Base-by-base conservation (phyloP, 2,113 vertebrate genomes). In the Charadrius vociferus region DNA sequence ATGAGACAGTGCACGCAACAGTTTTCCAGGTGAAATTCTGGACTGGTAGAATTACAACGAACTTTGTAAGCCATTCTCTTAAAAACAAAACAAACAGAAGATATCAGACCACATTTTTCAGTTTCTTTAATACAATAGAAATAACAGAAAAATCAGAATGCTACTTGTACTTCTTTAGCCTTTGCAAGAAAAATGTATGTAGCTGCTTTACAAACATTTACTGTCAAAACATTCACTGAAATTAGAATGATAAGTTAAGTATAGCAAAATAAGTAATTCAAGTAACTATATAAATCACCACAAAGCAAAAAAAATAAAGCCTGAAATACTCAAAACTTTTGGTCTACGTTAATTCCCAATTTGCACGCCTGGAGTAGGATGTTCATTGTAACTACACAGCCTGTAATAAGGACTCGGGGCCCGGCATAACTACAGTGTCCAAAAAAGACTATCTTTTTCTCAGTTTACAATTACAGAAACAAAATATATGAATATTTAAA, bases 231-330 rank as follows among this genome's bases (percentile, higher is more conserved):
- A 50, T 49, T 56, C n/a, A 62, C 21, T 43, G 53, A 68, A 95
- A 95, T 89, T 50, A 62, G 94, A 91, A 82, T n/a, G 8, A 72
- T 47, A 91, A 82, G 93, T 86, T 73, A 93, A 84, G 17, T 45
- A 85, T 9, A 82, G 39, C 45, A 93, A 93, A 93, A 81, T 34
- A 85, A 95, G n/a, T 37, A 53, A 81, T 79, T 93, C 47, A 55
- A 50, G 39, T 53, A 84, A 91, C 32, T 79, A 59, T 27, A 61
- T 52, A 90, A 87, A 93, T 37, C 62, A 80, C 37, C 36, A 66
- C 37, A 86, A 85, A 73, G 41, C 9, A 26, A 82, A 73, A 82
- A 77, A 77, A 75, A 81, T 14, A 73, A 72, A 92, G 36, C 27
- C 77, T 92, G 59, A 86, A 95, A 88, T 49, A 43, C 36, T 61